These are phyloP conservation scores for Nymphalis urticae DNA, from an alignment of 2,888 invertebrate genomes.

Conservation along the genomic window DNA sequence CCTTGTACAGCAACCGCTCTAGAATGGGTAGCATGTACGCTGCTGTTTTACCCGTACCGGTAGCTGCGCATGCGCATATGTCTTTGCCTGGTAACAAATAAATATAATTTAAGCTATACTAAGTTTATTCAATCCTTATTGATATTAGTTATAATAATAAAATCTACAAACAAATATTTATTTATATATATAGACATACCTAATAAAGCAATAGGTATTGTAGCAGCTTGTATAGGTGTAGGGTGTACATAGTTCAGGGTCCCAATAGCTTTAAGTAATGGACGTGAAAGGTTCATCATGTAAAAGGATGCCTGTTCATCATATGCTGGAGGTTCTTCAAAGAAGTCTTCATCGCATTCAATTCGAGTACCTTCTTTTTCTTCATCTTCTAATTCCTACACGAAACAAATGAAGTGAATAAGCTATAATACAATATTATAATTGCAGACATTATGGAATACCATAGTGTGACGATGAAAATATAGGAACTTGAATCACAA, in stretches of 20 bases:
- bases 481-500: too few relatives aligned
- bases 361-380: constrained; percentile 65
- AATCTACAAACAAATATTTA: too few relatives aligned
- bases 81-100: constrained; percentile 86
- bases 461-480: too few relatives aligned
- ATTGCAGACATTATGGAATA: too few relatives aligned
- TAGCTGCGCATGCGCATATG: constrained; percentile 99
- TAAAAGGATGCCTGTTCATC: constrained; percentile 89
- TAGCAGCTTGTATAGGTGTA: constrained; percentile 97
- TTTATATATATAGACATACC: constrained; percentile 59
- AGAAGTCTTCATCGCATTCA: constrained; percentile 73
- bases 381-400: constrained; percentile 75
- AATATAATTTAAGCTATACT: not conserved
- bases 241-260: constrained; percentile 95
- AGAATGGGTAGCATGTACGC: constrained; percentile 99
- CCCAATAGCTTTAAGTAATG: constrained; percentile 94
- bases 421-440: too few relatives aligned
- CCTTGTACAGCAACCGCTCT: constrained; percentile 94
- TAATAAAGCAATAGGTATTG: constrained; percentile 95
- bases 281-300: constrained; percentile 98
- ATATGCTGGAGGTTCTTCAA: constrained; percentile 85
- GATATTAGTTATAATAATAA: too few relatives aligned
- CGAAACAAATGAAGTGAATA: not conserved
- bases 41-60: constrained; percentile 98
- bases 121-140: not conserved